These are phyloP conservation scores for Oreochromis tanganicae DNA, from an alignment of 2,113 vertebrate genomes.

Conservation along the genomic window DNA sequence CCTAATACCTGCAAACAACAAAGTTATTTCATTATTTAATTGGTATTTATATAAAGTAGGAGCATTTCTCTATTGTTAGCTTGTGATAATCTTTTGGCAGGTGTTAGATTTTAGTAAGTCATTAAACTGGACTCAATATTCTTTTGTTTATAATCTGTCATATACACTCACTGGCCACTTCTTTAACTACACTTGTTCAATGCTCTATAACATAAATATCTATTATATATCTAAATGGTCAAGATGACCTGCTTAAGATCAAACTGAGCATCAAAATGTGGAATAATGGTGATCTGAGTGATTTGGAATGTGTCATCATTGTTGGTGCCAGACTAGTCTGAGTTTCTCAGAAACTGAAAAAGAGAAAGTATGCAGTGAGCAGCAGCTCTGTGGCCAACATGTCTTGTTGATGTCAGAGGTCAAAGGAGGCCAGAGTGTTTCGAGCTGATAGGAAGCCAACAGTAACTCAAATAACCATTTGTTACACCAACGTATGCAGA, in stretches of 20 bases:
- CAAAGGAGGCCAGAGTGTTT: neutral
- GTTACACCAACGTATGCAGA: neutral
- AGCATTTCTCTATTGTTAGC: neutral
- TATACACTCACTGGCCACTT: fast-evolving
- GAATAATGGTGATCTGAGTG: neutral
- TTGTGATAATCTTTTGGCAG: neutral
- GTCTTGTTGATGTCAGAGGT: neutral
- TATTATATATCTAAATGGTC: neutral
- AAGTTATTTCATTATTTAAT: neutral
- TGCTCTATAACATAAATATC: neutral
- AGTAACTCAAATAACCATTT: neutral
- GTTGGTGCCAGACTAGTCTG: neutral
- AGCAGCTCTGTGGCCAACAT: neutral
- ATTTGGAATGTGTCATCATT: neutral
- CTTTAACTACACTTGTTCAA: neutral
- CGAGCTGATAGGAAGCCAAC: neutral
- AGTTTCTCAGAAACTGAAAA: neutral
- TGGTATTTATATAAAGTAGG: neutral
- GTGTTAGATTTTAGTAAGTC: neutral
- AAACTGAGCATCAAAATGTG: neutral
- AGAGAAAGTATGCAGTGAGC: neutral
- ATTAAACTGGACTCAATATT: neutral
- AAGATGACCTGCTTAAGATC: neutral
- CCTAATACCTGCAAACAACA: neutral
- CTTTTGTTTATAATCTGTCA: neutral